Base-by-base conservation (phyloP, 2,113 vertebrate species). In the Perccottus glenii region DNA sequence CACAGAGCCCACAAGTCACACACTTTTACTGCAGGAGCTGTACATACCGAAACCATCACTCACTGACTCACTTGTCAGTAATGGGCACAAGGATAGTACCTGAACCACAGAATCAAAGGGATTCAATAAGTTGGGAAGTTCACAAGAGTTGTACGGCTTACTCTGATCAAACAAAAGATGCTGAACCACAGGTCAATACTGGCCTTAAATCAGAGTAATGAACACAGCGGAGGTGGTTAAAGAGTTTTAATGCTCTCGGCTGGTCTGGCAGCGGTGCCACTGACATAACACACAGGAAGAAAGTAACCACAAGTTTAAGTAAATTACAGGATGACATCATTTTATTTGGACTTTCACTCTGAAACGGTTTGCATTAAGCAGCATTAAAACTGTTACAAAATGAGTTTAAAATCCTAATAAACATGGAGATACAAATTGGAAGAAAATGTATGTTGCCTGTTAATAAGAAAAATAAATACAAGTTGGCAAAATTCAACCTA, bases 141-240 rank as follows among this genome's bases (percentile, higher is more conserved):
- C 51, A 71, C 73, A 75, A 50, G 38, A 47, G 9, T 77, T 19
- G 12, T 76, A 12, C 58, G 56, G 67, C 81, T 89, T 73, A 27
- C 81, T 89, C 80, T 86, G 78, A 87, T 84, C 85, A 87, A 84
- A 75, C 66, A 86, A 67, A 43, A 82, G 66, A 72, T 64, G 11
- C 59, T 60, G 64, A 80, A 82, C 60, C 74, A 72, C 68, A 46
- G 85, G 78, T 90, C 82, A 85, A 82, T 73, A 82, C 32, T n/a
- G 38, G 67, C 67, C 70, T 70, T 73, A 81, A 79, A 82, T 78
- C 72, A 77, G 75, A 82, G 66, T 48, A 73, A 77, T 27, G 61
- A 50, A 71, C 69, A 77, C 0, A 38, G 36, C 32, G n/a, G 52
- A 38, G 45, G 72, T 67, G 47, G 56, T 38, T 51, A 44, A 16